A percentile compares a stretch with the other conserved stretches of the same genome.
Conservation (phyloP, 2,113 vertebrate genomes). For the Ammodramus savannarum region DNA sequence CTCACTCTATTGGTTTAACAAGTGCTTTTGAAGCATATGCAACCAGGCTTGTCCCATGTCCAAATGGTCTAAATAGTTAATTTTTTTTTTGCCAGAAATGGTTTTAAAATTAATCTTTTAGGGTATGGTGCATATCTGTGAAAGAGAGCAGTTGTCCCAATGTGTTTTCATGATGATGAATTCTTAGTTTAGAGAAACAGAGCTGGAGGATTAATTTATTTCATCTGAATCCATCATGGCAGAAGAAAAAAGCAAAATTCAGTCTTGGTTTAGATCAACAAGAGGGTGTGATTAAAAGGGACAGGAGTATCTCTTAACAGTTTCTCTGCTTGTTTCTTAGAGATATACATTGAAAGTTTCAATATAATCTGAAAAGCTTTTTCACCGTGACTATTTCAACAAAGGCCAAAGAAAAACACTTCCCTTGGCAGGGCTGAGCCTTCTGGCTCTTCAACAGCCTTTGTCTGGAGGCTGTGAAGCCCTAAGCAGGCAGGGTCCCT, state of each 20-base stretch:
- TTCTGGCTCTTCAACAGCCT: neutral
- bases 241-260: neutral
- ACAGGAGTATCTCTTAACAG: neutral
- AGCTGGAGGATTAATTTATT: neutral
- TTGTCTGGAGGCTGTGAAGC: constrained; percentile 4
- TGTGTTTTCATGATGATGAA: neutral
- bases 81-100: neutral
- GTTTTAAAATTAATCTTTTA: neutral
- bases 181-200: neutral
- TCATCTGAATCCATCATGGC: neutral
- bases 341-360: neutral
- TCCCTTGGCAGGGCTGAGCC: neutral
- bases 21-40: neutral
- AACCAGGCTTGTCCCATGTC: neutral
- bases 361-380: neutral
- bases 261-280: neutral
- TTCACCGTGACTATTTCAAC: neutral
- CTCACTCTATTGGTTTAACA: neutral
- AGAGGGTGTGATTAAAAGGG: neutral
- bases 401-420: neutral
- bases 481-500: neutral
- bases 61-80: neutral
- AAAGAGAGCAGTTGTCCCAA: neutral
- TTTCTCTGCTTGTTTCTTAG: neutral
- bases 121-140: neutral